These are phyloP conservation scores for Chrysina gloriosa DNA, from an alignment of 2,888 invertebrate species.

Conservation along the genomic window DNA sequence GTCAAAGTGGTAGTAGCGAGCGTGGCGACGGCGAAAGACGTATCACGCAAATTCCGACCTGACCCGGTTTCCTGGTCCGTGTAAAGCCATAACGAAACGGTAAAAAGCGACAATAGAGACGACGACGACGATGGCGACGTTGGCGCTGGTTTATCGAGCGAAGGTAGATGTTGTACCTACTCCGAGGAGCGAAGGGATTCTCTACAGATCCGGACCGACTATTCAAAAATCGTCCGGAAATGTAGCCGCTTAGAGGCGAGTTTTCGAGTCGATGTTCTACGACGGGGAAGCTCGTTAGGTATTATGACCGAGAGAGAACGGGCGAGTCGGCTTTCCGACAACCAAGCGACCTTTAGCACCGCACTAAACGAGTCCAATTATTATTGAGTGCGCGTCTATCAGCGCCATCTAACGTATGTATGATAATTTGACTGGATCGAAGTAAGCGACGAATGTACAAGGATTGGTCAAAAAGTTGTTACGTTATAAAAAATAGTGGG, in stretches of 20 bases:
- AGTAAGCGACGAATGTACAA: no score
- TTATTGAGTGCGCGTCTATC: not conserved
- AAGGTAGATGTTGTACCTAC: not conserved
- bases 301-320: no score
- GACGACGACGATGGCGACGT: not conserved
- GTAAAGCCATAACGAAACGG: not conserved
- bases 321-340: not conserved
- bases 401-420: constrained; percentile 8
- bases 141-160: not conserved
- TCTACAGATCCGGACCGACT: not conserved
- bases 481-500: no score
- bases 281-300: not conserved
- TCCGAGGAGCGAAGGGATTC: no score
- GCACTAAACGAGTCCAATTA: constrained; percentile 4
- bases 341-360: not conserved
- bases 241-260: not conserved
- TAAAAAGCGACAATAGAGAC: not conserved
- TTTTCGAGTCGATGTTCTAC: not conserved
- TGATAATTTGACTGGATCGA: not conserved
- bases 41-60: constrained; percentile 21
- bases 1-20: constrained; percentile 3
- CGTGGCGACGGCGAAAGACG: not conserved
- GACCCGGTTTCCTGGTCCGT: constrained; percentile 6
- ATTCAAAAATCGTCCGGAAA: not conserved
- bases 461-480: no score